These are phyloP conservation scores for Ormyrus labotus DNA, from an alignment of 2,888 invertebrate species.

Conservation along the genomic window DNA sequence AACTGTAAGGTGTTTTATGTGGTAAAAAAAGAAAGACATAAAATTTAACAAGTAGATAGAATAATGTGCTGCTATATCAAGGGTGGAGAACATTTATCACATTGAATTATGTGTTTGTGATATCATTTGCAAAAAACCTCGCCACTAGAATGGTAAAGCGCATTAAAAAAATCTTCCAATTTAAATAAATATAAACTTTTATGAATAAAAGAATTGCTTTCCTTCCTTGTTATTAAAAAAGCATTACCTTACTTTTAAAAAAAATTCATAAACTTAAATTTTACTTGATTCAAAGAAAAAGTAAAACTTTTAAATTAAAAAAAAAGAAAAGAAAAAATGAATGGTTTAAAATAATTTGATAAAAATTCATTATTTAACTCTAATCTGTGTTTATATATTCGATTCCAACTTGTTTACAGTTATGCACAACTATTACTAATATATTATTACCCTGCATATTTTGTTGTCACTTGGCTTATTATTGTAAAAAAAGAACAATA, in stretches of 20 bases:
- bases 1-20: too few relatives aligned
- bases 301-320: slow-evolving; percentile 27
- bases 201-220: neutral
- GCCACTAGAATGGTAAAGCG: slow-evolving; percentile 14
- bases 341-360: slow-evolving; percentile 13
- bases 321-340: neutral
- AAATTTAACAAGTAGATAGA: slow-evolving; percentile 20
- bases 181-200: slow-evolving; percentile 21
- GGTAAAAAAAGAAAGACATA: slow-evolving; percentile 5
- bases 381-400: slow-evolving; percentile 8
- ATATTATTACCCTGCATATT: slow-evolving; percentile 45
- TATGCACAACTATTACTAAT: slow-evolving; percentile 30
- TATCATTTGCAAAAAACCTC: slow-evolving; percentile 16
- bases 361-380: slow-evolving; percentile 1
- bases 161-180: slow-evolving; percentile 25
- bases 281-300: slow-evolving; percentile 4
- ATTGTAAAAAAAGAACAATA: slow-evolving; percentile 51
- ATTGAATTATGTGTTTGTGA: slow-evolving; percentile 25
- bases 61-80: slow-evolving; percentile 35
- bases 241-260: neutral
- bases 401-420: slow-evolving; percentile 34
- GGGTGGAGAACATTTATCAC: slow-evolving; percentile 4
- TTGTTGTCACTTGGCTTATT: slow-evolving; percentile 49
- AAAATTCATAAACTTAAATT: slow-evolving; percentile 11
- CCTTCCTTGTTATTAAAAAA: neutral